Evolutionary conservation across 2,797 vertebrate species (phyloP).

Genomic region (Kryptolebias ocellatus): DNA sequence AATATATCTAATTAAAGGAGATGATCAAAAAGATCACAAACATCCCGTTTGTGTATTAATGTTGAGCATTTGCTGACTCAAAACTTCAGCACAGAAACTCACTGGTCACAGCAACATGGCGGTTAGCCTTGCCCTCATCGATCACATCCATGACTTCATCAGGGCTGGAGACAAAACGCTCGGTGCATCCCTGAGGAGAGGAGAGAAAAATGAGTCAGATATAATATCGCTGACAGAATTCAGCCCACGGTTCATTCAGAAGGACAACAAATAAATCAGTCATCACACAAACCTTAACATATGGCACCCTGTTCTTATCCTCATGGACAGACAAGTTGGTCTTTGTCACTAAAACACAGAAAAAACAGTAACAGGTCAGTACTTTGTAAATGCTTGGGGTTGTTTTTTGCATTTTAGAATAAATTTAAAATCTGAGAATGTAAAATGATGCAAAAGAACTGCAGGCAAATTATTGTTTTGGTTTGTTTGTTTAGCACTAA

Average conservation of each 20-base stretch:
- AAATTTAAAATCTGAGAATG: background rate
- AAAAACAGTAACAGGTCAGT: background rate
- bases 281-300: slow-evolving; percentile 88
- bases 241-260: slow-evolving; percentile 1
- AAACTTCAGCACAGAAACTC: slow-evolving; percentile 62
- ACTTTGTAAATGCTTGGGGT: too few species aligned
- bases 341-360: slow-evolving; percentile 88
- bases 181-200: slow-evolving; percentile 90
- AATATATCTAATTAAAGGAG: too few species aligned
- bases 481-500: slow-evolving; percentile 68
- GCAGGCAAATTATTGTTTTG: background rate
- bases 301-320: slow-evolving; percentile 98
- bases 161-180: slow-evolving; percentile 97
- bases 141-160: slow-evolving; percentile 98
- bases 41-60: background rate
- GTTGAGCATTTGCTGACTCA: background rate
- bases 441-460: background rate
- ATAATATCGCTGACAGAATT: slow-evolving; percentile 1
- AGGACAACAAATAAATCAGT: background rate
- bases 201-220: slow-evolving; percentile 1
- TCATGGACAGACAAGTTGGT: slow-evolving; percentile 97
- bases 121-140: slow-evolving; percentile 94
- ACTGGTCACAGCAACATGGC: slow-evolving; percentile 97
- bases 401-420: background rate
- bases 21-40: background rate